Evolutionary conservation across 2,113 vertebrate species (phyloP).

Genomic region (Halcyon malimbica): DNA sequence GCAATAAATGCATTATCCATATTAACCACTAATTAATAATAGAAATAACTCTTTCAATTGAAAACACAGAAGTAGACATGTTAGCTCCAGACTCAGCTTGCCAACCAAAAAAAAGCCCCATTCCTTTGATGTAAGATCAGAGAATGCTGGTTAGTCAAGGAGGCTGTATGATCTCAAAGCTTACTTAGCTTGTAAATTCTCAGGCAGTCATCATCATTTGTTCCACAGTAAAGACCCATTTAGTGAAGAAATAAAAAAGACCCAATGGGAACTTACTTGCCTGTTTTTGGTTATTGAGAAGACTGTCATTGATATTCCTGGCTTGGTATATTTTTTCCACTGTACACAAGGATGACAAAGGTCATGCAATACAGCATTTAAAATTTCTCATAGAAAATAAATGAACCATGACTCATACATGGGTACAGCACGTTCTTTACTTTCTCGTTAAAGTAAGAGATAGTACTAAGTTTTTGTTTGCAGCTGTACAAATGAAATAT

Average conservation of each 20-base stretch:
- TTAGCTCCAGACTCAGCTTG: background rate
- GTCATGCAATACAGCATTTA: constrained; percentile 57
- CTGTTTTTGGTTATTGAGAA: constrained; percentile 62
- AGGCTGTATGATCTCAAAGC: constrained; percentile 10
- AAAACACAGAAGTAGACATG: background rate
- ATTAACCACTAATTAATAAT: background rate
- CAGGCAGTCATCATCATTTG: constrained; percentile 51
- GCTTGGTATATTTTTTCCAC: constrained; percentile 65
- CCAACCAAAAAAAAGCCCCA: background rate
- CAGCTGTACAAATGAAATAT: constrained; percentile 25
- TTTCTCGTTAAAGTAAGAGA: constrained; percentile 39
- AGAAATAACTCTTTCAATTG: background rate
- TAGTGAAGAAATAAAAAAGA: background rate
- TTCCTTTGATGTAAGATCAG: constrained; percentile 24
- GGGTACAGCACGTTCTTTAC: constrained; percentile 56
- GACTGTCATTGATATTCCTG: constrained; percentile 66
- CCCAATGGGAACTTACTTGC: constrained; percentile 27
- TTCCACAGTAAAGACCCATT: constrained; percentile 43
- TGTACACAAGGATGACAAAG: constrained; percentile 65
- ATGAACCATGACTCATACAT: constrained; percentile 37
- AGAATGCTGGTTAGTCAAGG: background rate
- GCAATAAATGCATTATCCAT: background rate
- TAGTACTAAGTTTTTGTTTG: constrained; percentile 25
- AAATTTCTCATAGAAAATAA: constrained; percentile 62
- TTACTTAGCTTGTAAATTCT: constrained; percentile 48